These are phyloP conservation scores for Rhodinocichla rosea DNA, from an alignment of 2,113 vertebrate species.

Conservation along the genomic window DNA sequence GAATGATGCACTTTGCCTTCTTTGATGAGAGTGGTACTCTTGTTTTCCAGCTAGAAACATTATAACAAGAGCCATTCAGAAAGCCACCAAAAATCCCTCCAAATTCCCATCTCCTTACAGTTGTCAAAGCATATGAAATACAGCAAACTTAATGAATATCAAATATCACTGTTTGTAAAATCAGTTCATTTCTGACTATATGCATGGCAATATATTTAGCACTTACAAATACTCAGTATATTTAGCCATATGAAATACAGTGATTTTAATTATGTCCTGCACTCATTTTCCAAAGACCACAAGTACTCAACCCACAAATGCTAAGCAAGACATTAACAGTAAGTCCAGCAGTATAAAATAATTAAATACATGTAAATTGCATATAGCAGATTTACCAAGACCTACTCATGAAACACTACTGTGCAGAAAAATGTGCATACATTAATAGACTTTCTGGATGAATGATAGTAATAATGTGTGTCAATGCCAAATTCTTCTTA, in stretches of 20 bases:
- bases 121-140: not conserved
- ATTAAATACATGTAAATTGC: not conserved
- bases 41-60: not conserved
- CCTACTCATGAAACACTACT: not conserved
- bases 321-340: not conserved
- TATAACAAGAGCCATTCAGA: not conserved
- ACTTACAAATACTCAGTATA: not conserved
- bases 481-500: slow-evolving; percentile 52
- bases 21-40: not conserved
- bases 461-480: slow-evolving; percentile 35
- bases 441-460: slow-evolving; percentile 51
- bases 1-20: not conserved
- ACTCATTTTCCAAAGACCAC: not conserved
- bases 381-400: slow-evolving; percentile 16
- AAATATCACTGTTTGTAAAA: not conserved
- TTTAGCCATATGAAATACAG: not conserved
- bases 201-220: not conserved
- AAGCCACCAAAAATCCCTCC: not conserved
- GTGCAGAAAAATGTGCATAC: slow-evolving; percentile 34
- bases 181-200: not conserved
- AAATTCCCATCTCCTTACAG: not conserved
- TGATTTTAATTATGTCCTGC: not conserved
- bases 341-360: not conserved
- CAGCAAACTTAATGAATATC: not conserved
- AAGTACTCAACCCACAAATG: not conserved